Evolutionary conservation across 2,113 vertebrate genomes (phyloP), one percentile per base, ranked within the genome.

Genomic region (Pipa parva): DNA sequence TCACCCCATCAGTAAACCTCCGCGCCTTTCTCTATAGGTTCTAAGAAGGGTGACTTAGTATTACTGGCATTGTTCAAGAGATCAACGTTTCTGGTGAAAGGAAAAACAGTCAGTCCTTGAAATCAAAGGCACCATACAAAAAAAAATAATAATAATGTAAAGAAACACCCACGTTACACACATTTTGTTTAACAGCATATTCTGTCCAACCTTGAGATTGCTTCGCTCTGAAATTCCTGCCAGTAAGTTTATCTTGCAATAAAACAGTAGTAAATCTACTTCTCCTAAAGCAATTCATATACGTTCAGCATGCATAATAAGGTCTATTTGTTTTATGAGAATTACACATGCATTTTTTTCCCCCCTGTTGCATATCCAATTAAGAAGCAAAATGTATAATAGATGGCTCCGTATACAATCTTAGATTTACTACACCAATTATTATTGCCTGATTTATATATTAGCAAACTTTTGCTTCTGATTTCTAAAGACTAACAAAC

Each of bases 401-500:
- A 49, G 52, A 68, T 68, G 15, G 65, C 56, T 39, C 46, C 15
- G 3, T 52, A 36, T 59, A 31, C 22, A 27, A 28, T 52, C 51
- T 39, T 39, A 68, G 65, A 68, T 68, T 68, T 68, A 68, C 56
- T 51, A 26, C 56, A 37, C 65, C 65, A 68, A 68, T 68, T 68
- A 59, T 68, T 68, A 60, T 33, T 67, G 65, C 51, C 52, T 68
- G 65, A 68, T 59, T 59, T 68, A 68, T 68, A 68, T 52, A 68
- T 68, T 60, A 52, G 48, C 65, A 59, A 60, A n/a, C n/a, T n/a
- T n/a, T n/a, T n/a, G n/a, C 46, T 60, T 37, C 11, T 45, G 37
- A 57, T 48, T 48, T 66, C 39, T 28, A 58, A 58, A 39, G 29
- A 29, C 56, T 39, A 51, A 49, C 55, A 49, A 67, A 67, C 59